A percentile compares a stretch with the other conserved stretches of the same genome.
phyloP scores from a whole-genome alignment of 2,797 vertebrate species.

The Gambelia wislizenii region DNA sequence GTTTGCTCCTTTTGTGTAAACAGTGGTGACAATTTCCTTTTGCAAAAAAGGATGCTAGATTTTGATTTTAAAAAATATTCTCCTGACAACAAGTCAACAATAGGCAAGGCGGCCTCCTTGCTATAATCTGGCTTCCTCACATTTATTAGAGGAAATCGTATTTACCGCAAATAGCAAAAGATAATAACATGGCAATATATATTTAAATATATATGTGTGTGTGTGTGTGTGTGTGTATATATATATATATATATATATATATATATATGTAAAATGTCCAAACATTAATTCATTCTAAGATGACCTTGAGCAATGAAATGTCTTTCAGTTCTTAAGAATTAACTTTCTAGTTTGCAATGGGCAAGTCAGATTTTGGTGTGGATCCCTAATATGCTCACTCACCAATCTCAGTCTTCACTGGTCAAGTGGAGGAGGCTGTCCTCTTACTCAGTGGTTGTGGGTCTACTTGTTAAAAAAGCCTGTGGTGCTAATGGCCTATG shows the following conservation, averaged over 20 bases:
- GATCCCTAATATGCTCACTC: too few relatives aligned
- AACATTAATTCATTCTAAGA: constrained; percentile 48
- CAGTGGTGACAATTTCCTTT: constrained; percentile 50
- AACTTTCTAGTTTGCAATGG: not conserved
- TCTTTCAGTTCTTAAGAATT: constrained; percentile 41
- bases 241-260: constrained; percentile 65
- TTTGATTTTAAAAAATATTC: constrained; percentile 43
- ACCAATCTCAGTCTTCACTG: not conserved
- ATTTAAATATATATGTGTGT: too few relatives aligned
- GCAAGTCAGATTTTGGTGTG: not conserved
- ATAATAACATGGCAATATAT: constrained; percentile 71
- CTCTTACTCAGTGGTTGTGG: too few relatives aligned
- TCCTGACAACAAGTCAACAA: constrained; percentile 57
- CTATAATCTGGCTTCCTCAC: constrained; percentile 60
- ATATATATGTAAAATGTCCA: too few relatives aligned
- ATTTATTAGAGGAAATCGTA: constrained; percentile 66
- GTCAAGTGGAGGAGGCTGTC: too few relatives aligned
- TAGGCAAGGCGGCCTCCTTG: constrained; percentile 47
- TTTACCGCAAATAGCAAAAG: constrained; percentile 67
- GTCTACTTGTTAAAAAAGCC: not conserved
- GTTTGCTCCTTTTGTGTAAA: constrained; percentile 66
- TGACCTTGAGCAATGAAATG: constrained; percentile 71
- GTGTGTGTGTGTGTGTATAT: too few relatives aligned
- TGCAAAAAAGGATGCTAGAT: constrained; percentile 29
- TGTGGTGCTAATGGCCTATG: not conserved